Conservation (phyloP, 92 coral and sea anemone genomes). For the Parazoanthus darwini region DNA sequence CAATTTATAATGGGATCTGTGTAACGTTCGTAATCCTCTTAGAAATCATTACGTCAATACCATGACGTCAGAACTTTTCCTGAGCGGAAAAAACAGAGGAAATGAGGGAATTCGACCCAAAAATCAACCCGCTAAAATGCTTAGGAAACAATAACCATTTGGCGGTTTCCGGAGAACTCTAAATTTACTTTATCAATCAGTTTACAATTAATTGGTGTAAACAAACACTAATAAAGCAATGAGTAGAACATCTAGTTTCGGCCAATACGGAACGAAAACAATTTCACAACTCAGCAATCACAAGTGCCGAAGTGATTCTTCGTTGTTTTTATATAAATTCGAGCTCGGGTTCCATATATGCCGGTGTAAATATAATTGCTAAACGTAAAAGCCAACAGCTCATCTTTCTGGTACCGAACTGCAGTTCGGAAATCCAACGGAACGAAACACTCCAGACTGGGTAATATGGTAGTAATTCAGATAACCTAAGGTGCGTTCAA, state of each 20-base stretch:
- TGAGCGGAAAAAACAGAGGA: conserved; percentile 26
- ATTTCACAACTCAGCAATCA: not conserved
- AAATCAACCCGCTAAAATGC: conserved; percentile 8
- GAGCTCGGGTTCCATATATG: not conserved
- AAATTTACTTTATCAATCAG: not conserved
- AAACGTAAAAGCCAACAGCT: not conserved
- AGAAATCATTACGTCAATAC: conserved; percentile 34
- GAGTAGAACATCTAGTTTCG: not conserved
- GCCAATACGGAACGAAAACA: not conserved
- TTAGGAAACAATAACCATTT: conserved; percentile 33
- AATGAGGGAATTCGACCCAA: conserved; percentile 16
- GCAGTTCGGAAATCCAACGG: too few species aligned
- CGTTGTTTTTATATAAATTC: not conserved
- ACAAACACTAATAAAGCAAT: conserved; percentile 20
- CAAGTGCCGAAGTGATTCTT: not conserved
- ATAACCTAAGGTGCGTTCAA: too few species aligned
- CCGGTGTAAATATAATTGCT: too few species aligned
- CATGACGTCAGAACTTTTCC: conserved; percentile 30
- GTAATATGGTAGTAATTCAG: too few species aligned
- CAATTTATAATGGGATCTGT: not conserved
- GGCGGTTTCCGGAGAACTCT: conserved; percentile 33
- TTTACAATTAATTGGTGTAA: conserved; percentile 8
- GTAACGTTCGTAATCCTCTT: conserved; percentile 9
- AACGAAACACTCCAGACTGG: too few species aligned
- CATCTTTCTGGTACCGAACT: not conserved